These are phyloP conservation scores for Bergia sp. DNA, from an alignment of 92 coral and sea anemone genomes.

Conservation along the genomic window DNA sequence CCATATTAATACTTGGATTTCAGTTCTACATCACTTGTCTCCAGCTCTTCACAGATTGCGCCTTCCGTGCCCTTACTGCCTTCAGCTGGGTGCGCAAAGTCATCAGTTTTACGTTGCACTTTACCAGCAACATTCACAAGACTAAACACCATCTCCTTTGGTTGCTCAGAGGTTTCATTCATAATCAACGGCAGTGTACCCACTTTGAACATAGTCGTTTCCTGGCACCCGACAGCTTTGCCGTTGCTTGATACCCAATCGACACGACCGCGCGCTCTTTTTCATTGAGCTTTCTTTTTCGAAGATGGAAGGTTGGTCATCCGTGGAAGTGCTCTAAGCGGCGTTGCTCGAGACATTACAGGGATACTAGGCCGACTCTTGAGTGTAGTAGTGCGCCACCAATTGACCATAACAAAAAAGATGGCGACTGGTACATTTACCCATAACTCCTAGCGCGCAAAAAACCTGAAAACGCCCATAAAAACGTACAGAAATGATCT, in stretches of 20 bases:
- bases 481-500: too few species aligned
- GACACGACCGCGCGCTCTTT: conserved; percentile 47
- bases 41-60: conserved; percentile 20
- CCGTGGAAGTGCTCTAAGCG: conserved; percentile 50
- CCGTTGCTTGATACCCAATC: conserved; percentile 62
- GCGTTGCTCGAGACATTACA: conserved; percentile 47
- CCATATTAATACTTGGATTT: conserved; percentile 28
- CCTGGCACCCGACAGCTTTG: conserved; percentile 64
- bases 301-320: conserved; percentile 41
- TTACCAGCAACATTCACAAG: conserved; percentile 16
- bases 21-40: conserved; percentile 34
- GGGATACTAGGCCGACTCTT: conserved; percentile 51
- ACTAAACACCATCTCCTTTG: conserved; percentile 48
- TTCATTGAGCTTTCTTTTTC: conserved; percentile 35
- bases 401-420: background rate
- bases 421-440: too few species aligned
- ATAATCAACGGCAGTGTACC: conserved; percentile 65
- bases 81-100: conserved; percentile 35
- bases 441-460: too few species aligned
- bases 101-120: background rate
- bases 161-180: conserved; percentile 55
- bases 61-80: conserved; percentile 3
- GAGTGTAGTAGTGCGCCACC: conserved; percentile 57
- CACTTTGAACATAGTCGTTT: conserved; percentile 58
- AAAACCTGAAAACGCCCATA: too few species aligned